Conservation (phyloP, 2,888 invertebrate genomes). For the Unio delphinus region DNA sequence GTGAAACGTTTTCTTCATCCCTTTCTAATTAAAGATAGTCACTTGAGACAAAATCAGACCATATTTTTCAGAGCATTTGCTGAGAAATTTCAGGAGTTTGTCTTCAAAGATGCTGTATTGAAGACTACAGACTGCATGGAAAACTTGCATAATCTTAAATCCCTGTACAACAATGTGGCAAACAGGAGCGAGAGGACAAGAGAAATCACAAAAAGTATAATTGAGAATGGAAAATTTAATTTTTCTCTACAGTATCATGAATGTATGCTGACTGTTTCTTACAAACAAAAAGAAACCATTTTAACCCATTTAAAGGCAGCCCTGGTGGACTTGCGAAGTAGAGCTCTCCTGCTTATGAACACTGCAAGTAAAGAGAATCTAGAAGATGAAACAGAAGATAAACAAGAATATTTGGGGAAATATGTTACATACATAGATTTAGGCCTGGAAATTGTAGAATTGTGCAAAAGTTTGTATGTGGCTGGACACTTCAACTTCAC, state of each 20-base stretch:
- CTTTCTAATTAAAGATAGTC: no score
- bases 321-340: conserved; percentile 36
- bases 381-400: no score
- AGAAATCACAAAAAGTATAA: conserved; percentile 32
- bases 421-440: no score
- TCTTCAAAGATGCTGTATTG: background rate
- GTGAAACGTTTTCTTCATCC: conserved; percentile 35
- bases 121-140: conserved; percentile 34
- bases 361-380: no score
- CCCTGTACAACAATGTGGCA: conserved; percentile 44
- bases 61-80: no score
- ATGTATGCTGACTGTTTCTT: conserved; percentile 19
- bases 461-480: no score
- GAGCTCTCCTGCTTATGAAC: no score
- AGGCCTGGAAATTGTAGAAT: no score
- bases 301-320: conserved; percentile 8
- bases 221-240: conserved; percentile 25
- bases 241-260: conserved; percentile 9
- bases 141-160: conserved; percentile 36
- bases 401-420: no score
- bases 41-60: no score
- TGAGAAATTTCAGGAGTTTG: no score
- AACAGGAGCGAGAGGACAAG: conserved; percentile 43
- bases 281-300: conserved; percentile 22
- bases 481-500: no score